Evolutionary conservation across 2,888 invertebrate genomes (phyloP).

Genomic region (Orthosia gracilis): DNA sequence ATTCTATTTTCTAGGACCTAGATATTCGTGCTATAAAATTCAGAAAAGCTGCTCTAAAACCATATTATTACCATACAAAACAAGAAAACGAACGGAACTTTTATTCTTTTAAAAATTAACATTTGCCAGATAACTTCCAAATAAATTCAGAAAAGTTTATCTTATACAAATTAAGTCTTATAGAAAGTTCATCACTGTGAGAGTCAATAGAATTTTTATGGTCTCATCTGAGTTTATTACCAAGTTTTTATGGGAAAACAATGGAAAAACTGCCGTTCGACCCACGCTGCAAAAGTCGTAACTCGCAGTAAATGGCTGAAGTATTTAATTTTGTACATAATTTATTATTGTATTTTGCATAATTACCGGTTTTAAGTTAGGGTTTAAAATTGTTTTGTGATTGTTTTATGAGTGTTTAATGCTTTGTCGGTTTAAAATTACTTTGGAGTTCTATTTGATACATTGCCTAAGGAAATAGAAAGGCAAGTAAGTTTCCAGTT

Average conservation of each 20-base stretch:
- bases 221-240: slow-evolving; percentile 41
- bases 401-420: too few relatives aligned
- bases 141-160: slow-evolving; percentile 27
- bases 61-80: background rate
- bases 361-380: slow-evolving; percentile 33
- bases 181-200: slow-evolving; percentile 55
- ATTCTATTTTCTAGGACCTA: too few relatives aligned
- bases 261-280: slow-evolving; percentile 46
- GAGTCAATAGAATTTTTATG: slow-evolving; percentile 60
- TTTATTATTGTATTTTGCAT: slow-evolving; percentile 59
- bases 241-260: slow-evolving; percentile 64
- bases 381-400: slow-evolving; percentile 33
- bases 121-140: background rate
- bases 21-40: too few relatives aligned
- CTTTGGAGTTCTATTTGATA: background rate
- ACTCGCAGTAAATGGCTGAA: slow-evolving; percentile 38
- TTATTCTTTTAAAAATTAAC: background rate
- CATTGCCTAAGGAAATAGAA: background rate
- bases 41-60: too few relatives aligned
- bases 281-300: slow-evolving; percentile 60
- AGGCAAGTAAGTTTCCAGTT: background rate
- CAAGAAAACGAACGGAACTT: background rate
- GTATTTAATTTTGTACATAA: slow-evolving; percentile 60
- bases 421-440: slow-evolving; percentile 3
- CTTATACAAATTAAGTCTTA: slow-evolving; percentile 41